phyloP scores from a whole-genome alignment of 2,888 invertebrate genomes.

The Anoncus sp. region DNA sequence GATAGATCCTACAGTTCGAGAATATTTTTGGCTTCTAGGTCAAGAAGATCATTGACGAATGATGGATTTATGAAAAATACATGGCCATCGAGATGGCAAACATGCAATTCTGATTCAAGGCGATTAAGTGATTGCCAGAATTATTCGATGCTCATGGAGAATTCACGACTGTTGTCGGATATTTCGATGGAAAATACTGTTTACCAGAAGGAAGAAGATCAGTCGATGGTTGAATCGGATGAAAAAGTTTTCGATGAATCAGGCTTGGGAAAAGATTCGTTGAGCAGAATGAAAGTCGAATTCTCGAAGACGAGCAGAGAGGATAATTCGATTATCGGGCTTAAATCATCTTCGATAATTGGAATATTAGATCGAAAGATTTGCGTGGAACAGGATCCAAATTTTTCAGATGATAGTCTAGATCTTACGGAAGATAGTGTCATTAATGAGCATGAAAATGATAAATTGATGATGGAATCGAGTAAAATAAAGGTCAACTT shows the following conservation, averaged over 20 bases:
- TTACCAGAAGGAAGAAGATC: not conserved
- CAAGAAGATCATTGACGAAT: slow-evolving; percentile 35
- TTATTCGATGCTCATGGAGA: slow-evolving; percentile 10
- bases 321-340: not conserved
- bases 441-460: slow-evolving; percentile 13
- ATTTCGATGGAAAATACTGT: slow-evolving; percentile 1
- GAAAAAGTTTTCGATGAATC: not conserved
- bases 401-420: slow-evolving; percentile 77
- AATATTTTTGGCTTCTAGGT: slow-evolving; percentile 8
- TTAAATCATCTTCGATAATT: slow-evolving; percentile 15
- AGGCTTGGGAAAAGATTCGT: not conserved
- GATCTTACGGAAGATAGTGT: slow-evolving; percentile 65
- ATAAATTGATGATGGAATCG: slow-evolving; percentile 24
- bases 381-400: slow-evolving; percentile 67
- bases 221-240: not conserved
- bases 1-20: slow-evolving; percentile 29
- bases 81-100: slow-evolving; percentile 58
- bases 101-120: slow-evolving; percentile 43
- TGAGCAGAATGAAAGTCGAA: not conserved
- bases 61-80: slow-evolving; percentile 45
- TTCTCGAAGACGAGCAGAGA: not conserved
- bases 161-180: slow-evolving; percentile 1
- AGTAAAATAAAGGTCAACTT: slow-evolving; percentile 38
- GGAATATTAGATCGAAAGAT: slow-evolving; percentile 38
- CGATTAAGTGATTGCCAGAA: slow-evolving; percentile 12